These are phyloP conservation scores for Tineola bisselliella DNA, from an alignment of 2,888 invertebrate genomes.

Conservation along the genomic window DNA sequence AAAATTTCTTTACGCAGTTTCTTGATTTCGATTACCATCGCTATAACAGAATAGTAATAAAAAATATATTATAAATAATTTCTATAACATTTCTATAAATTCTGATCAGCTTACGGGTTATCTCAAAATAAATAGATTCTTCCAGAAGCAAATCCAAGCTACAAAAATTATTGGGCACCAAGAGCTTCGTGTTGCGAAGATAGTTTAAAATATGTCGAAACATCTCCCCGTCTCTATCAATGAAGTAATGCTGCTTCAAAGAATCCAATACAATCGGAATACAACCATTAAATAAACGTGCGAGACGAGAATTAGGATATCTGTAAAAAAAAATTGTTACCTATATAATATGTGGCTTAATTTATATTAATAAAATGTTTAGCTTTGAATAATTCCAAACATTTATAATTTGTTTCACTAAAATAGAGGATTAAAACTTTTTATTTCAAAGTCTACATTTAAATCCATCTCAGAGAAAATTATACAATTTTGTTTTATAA, in stretches of 20 bases:
- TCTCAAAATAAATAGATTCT: constrained; percentile 91
- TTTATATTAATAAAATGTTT: no score
- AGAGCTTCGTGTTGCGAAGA: constrained; percentile 88
- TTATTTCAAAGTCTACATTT: no score
- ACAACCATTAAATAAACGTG: constrained; percentile 93
- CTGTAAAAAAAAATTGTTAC: constrained; percentile 61
- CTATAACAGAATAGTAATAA: neutral
- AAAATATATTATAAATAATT: no score
- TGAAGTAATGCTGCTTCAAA: constrained; percentile 97
- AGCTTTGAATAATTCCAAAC: no score
- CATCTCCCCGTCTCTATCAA: constrained; percentile 97
- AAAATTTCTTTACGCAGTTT: neutral
- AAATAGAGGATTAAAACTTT: no score
- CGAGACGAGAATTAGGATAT: constrained; percentile 90
- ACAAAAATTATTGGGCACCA: constrained; percentile 87
- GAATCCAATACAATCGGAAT: constrained; percentile 96
- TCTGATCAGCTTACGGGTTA: constrained; percentile 87
- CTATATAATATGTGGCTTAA: no score
- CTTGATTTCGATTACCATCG: constrained; percentile 3
- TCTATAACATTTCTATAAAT: no score
- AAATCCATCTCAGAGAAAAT: no score
- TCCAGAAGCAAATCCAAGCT: constrained; percentile 88
- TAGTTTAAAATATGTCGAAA: constrained; percentile 98
- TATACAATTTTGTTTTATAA: neutral
- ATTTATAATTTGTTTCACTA: no score